Evolutionary conservation across 2,113 vertebrate species (phyloP).

Genomic region (Rhegmatorhina hoffmannsi): DNA sequence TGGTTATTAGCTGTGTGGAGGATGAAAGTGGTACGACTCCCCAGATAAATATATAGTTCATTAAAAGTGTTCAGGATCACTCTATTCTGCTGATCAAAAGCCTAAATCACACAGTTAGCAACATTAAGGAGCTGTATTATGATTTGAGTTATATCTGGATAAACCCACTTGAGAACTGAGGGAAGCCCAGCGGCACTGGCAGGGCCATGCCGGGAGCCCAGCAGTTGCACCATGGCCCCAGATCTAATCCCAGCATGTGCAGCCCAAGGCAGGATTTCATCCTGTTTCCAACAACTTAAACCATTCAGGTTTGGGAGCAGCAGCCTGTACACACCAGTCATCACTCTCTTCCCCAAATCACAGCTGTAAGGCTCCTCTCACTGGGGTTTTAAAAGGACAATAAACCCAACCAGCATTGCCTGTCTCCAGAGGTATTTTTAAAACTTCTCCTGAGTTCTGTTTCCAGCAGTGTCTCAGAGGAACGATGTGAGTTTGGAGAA

Average conservation of each 20-base stretch:
- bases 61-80: slow-evolving; percentile 42
- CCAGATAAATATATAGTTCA: slow-evolving; percentile 61
- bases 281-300: not conserved
- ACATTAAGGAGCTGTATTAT: slow-evolving; percentile 2
- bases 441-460: not conserved
- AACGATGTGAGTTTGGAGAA: not conserved
- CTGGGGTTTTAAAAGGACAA: rapidly evolving
- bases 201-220: not conserved
- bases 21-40: slow-evolving; percentile 52
- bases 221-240: rapidly evolving
- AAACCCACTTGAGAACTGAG: rapidly evolving
- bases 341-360: not conserved
- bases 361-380: not conserved
- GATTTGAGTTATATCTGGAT: not conserved
- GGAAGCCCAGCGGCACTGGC: not conserved
- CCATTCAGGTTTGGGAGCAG: not conserved
- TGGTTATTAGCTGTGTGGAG: slow-evolving; percentile 35
- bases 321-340: not conserved
- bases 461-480: not conserved
- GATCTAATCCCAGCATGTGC: not conserved
- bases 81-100: slow-evolving; percentile 54
- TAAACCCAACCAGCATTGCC: not conserved
- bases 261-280: not conserved
- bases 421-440: not conserved
- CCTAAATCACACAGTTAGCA: slow-evolving; percentile 41